Base-by-base conservation (phyloP, 2,888 invertebrate genomes). In the Catotricha subobsoleta region DNA sequence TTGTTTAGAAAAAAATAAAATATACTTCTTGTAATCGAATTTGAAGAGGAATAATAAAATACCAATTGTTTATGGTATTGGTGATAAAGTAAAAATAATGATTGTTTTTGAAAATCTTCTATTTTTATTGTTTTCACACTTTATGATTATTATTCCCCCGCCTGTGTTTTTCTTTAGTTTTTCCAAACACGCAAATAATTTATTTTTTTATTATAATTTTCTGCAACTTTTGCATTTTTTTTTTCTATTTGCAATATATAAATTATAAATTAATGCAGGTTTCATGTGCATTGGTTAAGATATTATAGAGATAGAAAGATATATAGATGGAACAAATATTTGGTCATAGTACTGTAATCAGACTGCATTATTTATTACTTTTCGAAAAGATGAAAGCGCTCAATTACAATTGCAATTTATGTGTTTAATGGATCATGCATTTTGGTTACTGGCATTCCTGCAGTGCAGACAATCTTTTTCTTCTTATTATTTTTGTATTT, bases 31-130 rank as follows among this genome's bases (percentile, higher is more conserved):
- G n/a, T n/a, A n/a, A n/a, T n/a, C n/a, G n/a, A n/a, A n/a, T n/a
- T n/a, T n/a, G n/a, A n/a, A n/a, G n/a, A n/a, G n/a, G n/a, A n/a
- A n/a, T n/a, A n/a, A n/a, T n/a, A n/a, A 46, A 44, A 44, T 31
- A 43, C 48, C 41, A 16, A 41, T 43, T 29, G 41, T 48, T 53
- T 52, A 52, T 51, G 51, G 48, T 48, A 47, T 44, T 48, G 48
- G 50, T 49, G 50, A 50, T 52, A 50, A 53, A 53, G 52, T 50
- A 51, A 55, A 54, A 61, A 61, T 61, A 60, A 59, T 59, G 57
- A 55, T 51, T 52, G 48, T 51, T 49, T 43, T 49, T 52, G 46
- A 50, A 54, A 52, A 54, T 54, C 56, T 53, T 55, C 60, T 54
- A 53, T 58, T 61, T 61, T 61, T 61, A 61, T 61, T 58, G 59